Base-by-base conservation (phyloP, 2,797 vertebrate genomes). In the Babyrousa celebensis region DNA sequence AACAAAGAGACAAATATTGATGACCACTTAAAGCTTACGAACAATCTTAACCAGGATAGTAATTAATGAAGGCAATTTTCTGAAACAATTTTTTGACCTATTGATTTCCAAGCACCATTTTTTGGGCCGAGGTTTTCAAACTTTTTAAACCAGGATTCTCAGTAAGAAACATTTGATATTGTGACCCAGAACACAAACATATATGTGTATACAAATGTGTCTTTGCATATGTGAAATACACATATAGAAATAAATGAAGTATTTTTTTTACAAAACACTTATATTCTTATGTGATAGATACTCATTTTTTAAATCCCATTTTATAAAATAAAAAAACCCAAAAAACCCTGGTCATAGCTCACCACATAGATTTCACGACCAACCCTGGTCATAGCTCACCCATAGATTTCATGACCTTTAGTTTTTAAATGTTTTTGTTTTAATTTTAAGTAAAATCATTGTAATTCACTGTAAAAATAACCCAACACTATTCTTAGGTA, bases 381-480 rank as follows among this genome's bases (percentile, higher is more conserved):
- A 60, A 87, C 27, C 36, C 52, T 3, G 56, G 29, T 88, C 36
- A 68, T 5, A 77, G 71, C 48, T 21, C 27, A 78, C 27, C 52
- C 17, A 68, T 6, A n/a, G 36, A 65, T 58, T 65, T 71, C 60
- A 80, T 80, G n/a, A 74, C 29, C 9, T 67, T 40, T 18, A 75
- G 70, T 36, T 83, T 40, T 78, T 23, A 85, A 85, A 71, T n/a
- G 43, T 40, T 68, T 68, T 85, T 62, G 21, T 71, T 60, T 72
- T 72, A 63, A 48, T 56, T 84, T 77, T 85, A 63, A 58, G 27
- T 71, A 91, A 65, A 85, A 95, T 29, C 23, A 48, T 29, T 67
- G 14, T 67, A 95, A 91, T 60, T 72, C 17, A 86, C 12, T 72
- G 6, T 63, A 91, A 56, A 91, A 80, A 52, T 77, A 77, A 52